A percentile compares a stretch with the other conserved stretches of the same genome.
Conservation (phyloP, 2,888 invertebrate genomes). For the Ariolimax columbianus region DNA sequence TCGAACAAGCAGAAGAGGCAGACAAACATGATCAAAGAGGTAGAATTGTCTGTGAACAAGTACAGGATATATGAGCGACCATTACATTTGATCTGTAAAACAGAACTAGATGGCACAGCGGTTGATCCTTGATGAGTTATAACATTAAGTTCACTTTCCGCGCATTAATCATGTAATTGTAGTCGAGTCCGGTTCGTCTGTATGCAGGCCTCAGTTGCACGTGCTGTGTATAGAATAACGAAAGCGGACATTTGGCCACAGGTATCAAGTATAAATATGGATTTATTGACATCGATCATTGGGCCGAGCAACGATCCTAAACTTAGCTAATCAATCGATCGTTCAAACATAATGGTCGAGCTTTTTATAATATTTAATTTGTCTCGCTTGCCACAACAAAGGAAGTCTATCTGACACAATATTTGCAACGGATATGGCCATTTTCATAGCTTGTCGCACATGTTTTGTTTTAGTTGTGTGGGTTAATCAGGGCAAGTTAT, state of each 20-base stretch:
- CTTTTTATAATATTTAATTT: not conserved
- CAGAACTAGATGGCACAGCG: not conserved
- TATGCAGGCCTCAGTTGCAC: not conserved
- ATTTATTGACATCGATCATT: not conserved
- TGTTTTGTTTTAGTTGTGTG: not conserved
- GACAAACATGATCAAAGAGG: not conserved
- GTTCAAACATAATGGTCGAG: not conserved
- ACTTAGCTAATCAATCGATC: not conserved
- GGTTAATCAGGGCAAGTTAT: too few relatives aligned
- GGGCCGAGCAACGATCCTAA: not conserved
- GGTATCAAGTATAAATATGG: not conserved
- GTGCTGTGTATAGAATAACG: not conserved
- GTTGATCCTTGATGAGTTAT: not conserved
- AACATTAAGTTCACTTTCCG: not conserved
- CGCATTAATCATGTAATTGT: not conserved
- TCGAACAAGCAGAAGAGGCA: not conserved
- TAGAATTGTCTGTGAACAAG: not conserved
- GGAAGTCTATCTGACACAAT: not conserved
- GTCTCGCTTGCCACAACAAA: not conserved
- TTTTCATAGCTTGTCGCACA: not conserved
- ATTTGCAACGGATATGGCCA: not conserved
- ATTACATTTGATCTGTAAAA: not conserved
- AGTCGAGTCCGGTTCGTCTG: not conserved
- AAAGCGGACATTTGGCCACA: not conserved
- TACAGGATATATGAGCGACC: not conserved